phyloP scores from a whole-genome alignment of 2,113 vertebrate species.

The Elachura formosa region DNA sequence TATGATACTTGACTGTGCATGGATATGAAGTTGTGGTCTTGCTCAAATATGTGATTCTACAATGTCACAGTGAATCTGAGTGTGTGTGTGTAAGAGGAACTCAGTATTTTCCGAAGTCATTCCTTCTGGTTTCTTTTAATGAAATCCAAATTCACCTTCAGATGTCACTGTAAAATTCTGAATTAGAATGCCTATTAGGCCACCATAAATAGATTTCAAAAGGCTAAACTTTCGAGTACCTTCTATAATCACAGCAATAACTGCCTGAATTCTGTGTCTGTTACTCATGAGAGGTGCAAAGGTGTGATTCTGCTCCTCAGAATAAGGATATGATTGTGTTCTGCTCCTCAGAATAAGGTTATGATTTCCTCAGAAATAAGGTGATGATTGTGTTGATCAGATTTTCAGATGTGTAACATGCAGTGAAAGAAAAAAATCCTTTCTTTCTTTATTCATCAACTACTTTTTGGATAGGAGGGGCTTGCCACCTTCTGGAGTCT shows the following conservation, averaged over 20 bases:
- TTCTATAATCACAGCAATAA: neutral
- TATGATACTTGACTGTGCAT: neutral
- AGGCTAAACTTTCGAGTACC: neutral
- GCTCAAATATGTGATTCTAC: neutral
- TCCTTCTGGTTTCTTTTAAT: neutral
- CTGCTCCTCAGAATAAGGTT: no score
- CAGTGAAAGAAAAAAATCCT: neutral
- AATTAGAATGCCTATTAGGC: neutral
- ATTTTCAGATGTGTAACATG: neutral
- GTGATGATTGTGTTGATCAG: neutral
- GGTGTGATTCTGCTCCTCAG: neutral
- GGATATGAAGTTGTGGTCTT: neutral
- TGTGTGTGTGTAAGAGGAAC: neutral
- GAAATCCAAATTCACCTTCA: neutral
- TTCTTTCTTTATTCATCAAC: neutral
- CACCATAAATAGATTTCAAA: neutral
- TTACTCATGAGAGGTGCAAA: neutral
- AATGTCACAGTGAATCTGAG: neutral
- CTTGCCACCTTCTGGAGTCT: neutral
- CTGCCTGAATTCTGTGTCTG: neutral
- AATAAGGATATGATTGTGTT: neutral
- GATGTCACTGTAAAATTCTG: neutral
- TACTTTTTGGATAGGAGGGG: neutral
- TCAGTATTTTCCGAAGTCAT: neutral
- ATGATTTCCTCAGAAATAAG: neutral